phyloP scores from a whole-genome alignment of 2,797 vertebrate genomes.

The Anolis apletophallus region DNA sequence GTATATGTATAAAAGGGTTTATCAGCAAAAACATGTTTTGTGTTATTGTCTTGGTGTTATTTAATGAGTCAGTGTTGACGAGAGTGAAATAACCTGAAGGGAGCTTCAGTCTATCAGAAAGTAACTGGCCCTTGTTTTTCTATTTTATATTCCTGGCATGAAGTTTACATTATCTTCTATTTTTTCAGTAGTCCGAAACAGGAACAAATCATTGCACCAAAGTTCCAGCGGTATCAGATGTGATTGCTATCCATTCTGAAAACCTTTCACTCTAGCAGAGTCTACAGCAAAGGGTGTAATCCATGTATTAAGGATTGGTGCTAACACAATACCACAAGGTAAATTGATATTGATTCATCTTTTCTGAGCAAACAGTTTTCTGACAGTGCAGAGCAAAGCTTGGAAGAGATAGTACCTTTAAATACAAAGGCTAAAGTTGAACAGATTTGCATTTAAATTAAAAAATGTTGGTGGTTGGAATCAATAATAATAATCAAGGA shows the following conservation, averaged over 20 bases:
- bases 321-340: constrained; percentile 47
- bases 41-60: too few species aligned
- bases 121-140: constrained; percentile 25
- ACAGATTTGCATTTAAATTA: constrained; percentile 71
- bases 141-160: constrained; percentile 13
- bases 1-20: too few species aligned
- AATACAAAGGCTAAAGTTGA: constrained; percentile 57
- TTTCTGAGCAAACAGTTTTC: constrained; percentile 61
- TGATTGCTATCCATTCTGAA: constrained; percentile 60
- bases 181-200: constrained; percentile 53
- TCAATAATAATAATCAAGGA: constrained; percentile 63
- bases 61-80: too few species aligned
- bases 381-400: constrained; percentile 37
- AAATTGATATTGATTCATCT: constrained; percentile 67
- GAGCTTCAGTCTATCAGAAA: not conserved
- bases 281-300: constrained; percentile 61
- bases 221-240: constrained; percentile 38
- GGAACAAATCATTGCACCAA: constrained; percentile 46
- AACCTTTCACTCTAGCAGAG: constrained; percentile 48
- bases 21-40: too few species aligned
- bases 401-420: constrained; percentile 36
- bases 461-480: constrained; percentile 58
- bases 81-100: constrained; percentile 18
- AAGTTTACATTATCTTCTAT: constrained; percentile 38
- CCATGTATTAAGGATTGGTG: constrained; percentile 58